A percentile compares a stretch with the other conserved stretches of the same genome.
Conservation (phyloP, 2,113 vertebrate species). For the Struthidea cinerea region DNA sequence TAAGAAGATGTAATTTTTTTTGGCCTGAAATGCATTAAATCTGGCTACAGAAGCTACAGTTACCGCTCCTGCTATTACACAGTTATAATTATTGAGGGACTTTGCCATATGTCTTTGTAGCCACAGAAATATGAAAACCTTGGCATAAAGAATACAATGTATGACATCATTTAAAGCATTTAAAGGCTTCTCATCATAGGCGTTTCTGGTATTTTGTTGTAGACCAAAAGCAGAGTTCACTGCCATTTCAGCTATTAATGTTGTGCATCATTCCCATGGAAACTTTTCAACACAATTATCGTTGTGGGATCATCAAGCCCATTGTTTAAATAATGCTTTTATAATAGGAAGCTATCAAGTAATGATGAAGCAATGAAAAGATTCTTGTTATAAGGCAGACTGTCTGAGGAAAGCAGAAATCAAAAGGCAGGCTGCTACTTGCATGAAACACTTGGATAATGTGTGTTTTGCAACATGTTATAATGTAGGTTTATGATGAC, state of each 20-base stretch:
- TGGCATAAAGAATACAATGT: background rate
- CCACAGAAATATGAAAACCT: background rate
- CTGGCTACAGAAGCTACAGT: background rate
- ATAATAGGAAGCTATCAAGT: background rate
- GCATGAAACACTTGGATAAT: background rate
- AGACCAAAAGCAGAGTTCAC: background rate
- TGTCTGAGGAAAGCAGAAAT: background rate
- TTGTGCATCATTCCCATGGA: background rate
- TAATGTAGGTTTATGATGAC: background rate
- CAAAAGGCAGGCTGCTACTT: background rate
- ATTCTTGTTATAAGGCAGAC: background rate
- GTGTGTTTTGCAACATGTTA: background rate
- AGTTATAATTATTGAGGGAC: conserved; percentile 31
- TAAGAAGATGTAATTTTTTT: background rate
- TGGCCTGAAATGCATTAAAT: background rate
- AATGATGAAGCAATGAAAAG: background rate
- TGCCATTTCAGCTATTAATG: background rate
- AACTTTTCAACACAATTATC: background rate
- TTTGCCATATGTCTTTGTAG: background rate
- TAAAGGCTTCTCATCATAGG: background rate
- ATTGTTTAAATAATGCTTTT: background rate
- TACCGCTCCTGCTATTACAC: background rate
- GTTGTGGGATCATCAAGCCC: background rate
- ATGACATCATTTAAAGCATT: background rate
- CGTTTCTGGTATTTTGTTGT: background rate